Evolutionary conservation across 2,797 vertebrate species (phyloP), one percentile per base, ranked within the genome.

Genomic region (Coregonus suidteri): DNA sequence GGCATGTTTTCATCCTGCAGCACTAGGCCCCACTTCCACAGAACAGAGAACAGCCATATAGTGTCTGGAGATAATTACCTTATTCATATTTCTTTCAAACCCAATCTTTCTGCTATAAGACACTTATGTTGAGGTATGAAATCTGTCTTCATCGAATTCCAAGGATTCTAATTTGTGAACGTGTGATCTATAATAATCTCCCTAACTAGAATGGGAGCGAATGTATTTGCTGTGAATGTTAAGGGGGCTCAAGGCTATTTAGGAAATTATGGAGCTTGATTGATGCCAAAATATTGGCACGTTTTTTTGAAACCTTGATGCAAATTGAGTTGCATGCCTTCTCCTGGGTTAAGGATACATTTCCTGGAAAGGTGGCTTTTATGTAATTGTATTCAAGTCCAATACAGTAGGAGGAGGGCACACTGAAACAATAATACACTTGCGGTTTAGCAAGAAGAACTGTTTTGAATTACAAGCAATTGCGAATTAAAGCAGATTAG

Each of bases 401-500:
- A 79, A 41, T 67, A 80, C 78, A 85, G 83, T 34, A 81, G 80
- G 76, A 75, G 85, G 85, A 86, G 84, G 83, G 90, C 86, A 20
- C 18, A 84, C 83, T 87, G 81, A 82, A 90, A 90, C 89, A 88
- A 88, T 85, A 82, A 75, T 71, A 86, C 85, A 87, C 87, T 47
- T 9, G 76, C 83, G 87, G 84, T 88, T 90, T 86, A 84, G 83
- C 80, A 52, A 73, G 82, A 80, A n/a, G 86, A 83, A 81, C 77
- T 82, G 77, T 87, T 89, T 90, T 86, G 86, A 91, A 90, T 93
- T 87, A 88, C 87, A 91, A 88, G 83, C 85, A 86, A 91, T 89
- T 88, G 77, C 87, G 90, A 90, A 88, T 91, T 89, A 89, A 93
- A 88, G 85, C 83, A 88, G 88, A 92, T 91, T 91, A 92, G 82